Conservation (phyloP, 2,888 invertebrate genomes). For the Galerucella pusilla region DNA sequence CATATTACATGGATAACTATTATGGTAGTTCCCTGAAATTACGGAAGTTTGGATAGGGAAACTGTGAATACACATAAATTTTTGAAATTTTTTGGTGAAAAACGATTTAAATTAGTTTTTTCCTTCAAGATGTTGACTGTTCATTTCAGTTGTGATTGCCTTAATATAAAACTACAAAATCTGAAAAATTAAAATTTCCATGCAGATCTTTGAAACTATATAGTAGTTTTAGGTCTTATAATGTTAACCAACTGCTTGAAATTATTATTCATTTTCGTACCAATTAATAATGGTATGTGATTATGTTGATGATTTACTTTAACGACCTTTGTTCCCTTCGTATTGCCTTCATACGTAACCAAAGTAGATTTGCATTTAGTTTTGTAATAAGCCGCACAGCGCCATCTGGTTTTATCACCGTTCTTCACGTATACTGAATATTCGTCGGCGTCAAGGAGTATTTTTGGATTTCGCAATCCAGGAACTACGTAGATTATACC, state of each 20-base stretch:
- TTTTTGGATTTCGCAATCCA: constrained; percentile 49
- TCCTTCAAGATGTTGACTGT: no score
- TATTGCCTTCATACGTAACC: constrained; percentile 43
- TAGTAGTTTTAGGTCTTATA: constrained; percentile 41
- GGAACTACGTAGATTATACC: constrained; percentile 45
- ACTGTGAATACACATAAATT: no score
- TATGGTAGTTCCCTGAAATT: no score
- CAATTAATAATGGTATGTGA: constrained; percentile 40
- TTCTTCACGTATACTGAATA: constrained; percentile 50
- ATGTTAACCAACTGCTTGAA: constrained; percentile 28
- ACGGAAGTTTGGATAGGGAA: no score
- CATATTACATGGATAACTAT: no score
- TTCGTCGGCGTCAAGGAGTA: constrained; percentile 50
- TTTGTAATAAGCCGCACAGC: constrained; percentile 50
- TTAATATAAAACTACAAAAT: no score
- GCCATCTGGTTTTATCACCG: constrained; percentile 51
- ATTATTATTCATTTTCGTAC: constrained; percentile 22
- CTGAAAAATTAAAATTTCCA: background rate
- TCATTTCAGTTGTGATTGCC: no score
- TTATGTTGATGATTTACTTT: constrained; percentile 49
- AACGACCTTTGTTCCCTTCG: constrained; percentile 44
- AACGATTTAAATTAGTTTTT: no score
- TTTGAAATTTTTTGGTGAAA: no score
- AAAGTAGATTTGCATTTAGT: constrained; percentile 51
- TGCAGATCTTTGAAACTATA: constrained; percentile 10